Percentiles rank a stretch among this genome's conserved stretches.
These are phyloP conservation scores for Arctocebus calabarensis DNA, from an alignment of 2,797 vertebrate genomes.

Conservation along the genomic window DNA sequence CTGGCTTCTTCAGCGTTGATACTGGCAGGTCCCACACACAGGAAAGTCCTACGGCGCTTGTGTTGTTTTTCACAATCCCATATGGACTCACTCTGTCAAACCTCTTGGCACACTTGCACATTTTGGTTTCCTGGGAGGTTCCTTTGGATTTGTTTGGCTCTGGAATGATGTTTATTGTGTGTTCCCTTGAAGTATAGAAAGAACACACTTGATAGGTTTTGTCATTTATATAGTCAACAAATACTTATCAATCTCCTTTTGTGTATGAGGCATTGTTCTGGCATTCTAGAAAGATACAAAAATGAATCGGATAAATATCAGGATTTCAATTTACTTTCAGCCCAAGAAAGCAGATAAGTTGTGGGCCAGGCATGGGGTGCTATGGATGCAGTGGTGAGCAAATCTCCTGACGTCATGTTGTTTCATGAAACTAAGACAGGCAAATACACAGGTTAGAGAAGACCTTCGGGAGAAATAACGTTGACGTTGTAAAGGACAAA, in stretches of 20 bases:
- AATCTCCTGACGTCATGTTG: background rate
- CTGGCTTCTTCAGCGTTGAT: conserved; percentile 1
- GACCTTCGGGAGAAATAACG: background rate
- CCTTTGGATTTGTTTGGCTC: conserved; percentile 41
- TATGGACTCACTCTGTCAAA: conserved; percentile 62
- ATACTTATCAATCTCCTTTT: conserved; percentile 3
- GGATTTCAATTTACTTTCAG: conserved; percentile 3
- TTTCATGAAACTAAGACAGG: background rate
- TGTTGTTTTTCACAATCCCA: conserved; percentile 68
- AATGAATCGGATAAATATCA: background rate
- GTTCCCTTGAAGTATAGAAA: conserved; percentile 50
- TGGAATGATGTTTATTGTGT: conserved; percentile 43
- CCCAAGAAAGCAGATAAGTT: background rate
- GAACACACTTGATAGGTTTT: background rate
- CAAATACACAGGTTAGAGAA: background rate
- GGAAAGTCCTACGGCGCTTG: conserved; percentile 1
- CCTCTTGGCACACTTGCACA: conserved; percentile 43
- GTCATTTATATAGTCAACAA: conserved; percentile 9
- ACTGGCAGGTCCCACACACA: conserved; percentile 42
- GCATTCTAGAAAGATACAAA: conserved; percentile 45
- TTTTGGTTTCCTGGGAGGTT: conserved; percentile 70
- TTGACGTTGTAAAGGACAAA: background rate
- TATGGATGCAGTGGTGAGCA: background rate
- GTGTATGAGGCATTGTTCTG: conserved; percentile 6
- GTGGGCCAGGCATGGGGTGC: background rate